Evolutionary conservation across 1,140 invertebrate genomes (phyloP).

Genomic region (Bombus sibiricus): DNA sequence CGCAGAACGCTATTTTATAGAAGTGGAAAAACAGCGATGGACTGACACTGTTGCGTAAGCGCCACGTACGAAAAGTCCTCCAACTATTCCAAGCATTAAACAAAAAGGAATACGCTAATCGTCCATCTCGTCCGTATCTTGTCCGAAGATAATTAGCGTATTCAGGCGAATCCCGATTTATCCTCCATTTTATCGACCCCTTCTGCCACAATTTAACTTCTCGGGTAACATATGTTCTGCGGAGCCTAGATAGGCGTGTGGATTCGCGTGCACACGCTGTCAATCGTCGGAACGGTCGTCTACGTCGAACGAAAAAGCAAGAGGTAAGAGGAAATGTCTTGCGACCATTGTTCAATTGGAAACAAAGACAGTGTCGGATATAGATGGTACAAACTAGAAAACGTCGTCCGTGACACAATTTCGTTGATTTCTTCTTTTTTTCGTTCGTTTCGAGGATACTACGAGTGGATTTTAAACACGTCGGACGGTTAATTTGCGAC

Average conservation of each 20-base stretch:
- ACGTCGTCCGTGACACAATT: slow-evolving; percentile 48
- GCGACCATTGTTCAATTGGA: slow-evolving; percentile 20
- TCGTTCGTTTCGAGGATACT: neutral
- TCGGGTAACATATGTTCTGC: slow-evolving; percentile 33
- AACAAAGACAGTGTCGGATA: slow-evolving; percentile 48
- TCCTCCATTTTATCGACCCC: neutral
- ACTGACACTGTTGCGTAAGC: no score
- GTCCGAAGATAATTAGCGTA: neutral
- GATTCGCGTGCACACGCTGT: slow-evolving; percentile 37
- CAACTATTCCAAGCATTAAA: neutral
- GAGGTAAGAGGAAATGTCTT: neutral
- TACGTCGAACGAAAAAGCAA: neutral
- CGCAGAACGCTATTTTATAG: no score
- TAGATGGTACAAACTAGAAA: slow-evolving; percentile 18
- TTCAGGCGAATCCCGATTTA: slow-evolving; percentile 5
- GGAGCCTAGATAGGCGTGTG: neutral
- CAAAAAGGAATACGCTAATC: neutral
- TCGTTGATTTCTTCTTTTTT: slow-evolving; percentile 5
- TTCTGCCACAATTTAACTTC: neutral
- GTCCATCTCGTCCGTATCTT: neutral
- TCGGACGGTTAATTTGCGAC: slow-evolving; percentile 48
- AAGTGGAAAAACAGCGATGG: no score
- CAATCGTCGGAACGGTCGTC: slow-evolving; percentile 35
- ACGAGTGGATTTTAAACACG: neutral
- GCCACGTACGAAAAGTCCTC: no score